These are phyloP conservation scores for Dicyrtoma fusca DNA, from an alignment of 2,888 invertebrate species.

Conservation along the genomic window DNA sequence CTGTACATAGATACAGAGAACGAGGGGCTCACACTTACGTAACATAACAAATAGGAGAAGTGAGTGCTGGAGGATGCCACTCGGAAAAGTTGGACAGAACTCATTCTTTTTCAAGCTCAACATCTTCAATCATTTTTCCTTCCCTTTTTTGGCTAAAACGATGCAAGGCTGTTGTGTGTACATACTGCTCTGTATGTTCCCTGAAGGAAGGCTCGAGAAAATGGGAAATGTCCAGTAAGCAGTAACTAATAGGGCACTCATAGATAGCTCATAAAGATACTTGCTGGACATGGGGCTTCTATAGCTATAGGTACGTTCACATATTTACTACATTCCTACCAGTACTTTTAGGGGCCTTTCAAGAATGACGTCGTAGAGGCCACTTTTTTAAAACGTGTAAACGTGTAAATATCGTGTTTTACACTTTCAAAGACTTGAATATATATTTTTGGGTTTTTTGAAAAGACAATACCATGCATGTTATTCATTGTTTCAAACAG, in stretches of 20 bases:
- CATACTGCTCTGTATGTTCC: not conserved
- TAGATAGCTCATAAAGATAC: not conserved
- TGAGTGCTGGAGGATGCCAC: slow-evolving; percentile 33
- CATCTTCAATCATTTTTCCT: slow-evolving; percentile 49
- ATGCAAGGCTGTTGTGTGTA: not conserved
- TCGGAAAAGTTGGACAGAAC: slow-evolving; percentile 46
- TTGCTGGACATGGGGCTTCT: not conserved
- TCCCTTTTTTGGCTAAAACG: not conserved
- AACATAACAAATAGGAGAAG: slow-evolving; percentile 10
- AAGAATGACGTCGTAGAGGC: too few species aligned
- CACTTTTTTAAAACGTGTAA: too few species aligned
- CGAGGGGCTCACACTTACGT: slow-evolving; percentile 3
- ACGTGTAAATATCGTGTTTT: too few species aligned
- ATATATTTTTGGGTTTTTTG: too few species aligned
- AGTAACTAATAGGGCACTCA: not conserved
- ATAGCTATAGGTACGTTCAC: too few species aligned
- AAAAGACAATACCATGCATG: too few species aligned
- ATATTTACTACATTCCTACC: too few species aligned
- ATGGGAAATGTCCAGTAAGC: too few species aligned
- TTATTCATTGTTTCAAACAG: too few species aligned
- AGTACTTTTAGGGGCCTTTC: too few species aligned
- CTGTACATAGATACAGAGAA: not conserved
- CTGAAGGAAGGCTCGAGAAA: too few species aligned
- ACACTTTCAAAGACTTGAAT: too few species aligned
- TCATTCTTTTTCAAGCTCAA: slow-evolving; percentile 47